Conservation (phyloP, 2,797 vertebrate species). For the Centroberyx gerrardi region DNA sequence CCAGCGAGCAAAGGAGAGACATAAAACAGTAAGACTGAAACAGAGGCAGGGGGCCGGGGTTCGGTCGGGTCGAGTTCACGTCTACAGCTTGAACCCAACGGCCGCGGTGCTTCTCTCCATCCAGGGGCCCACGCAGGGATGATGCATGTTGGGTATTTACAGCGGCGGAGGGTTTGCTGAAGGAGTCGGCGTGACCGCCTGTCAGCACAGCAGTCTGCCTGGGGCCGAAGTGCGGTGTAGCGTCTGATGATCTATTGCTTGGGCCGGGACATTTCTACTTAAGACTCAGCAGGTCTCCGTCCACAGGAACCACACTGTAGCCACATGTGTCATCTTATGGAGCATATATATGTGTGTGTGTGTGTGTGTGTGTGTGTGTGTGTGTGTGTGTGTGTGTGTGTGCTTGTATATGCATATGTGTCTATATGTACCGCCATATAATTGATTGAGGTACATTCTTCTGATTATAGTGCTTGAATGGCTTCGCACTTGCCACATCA, state of each 20-base stretch:
- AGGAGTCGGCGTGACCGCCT: constrained; percentile 56
- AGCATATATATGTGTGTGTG: not conserved
- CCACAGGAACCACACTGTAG: not conserved
- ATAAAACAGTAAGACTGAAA: constrained; percentile 33
- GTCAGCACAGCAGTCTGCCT: constrained; percentile 48
- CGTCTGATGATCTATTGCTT: constrained; percentile 46
- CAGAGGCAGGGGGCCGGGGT: not conserved
- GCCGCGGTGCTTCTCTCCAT: constrained; percentile 63
- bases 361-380: not conserved
- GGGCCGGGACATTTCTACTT: constrained; percentile 18
- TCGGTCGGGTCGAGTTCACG: constrained; percentile 24
- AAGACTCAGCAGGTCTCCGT: constrained; percentile 25
- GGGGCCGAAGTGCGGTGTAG: constrained; percentile 6
- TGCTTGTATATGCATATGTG: not conserved
- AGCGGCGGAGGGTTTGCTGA: constrained; percentile 54
- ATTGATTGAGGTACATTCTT: constrained; percentile 39
- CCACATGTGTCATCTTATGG: constrained; percentile 18
- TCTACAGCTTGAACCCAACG: constrained; percentile 40
- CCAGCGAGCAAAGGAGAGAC: constrained; percentile 13
- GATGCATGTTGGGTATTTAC: constrained; percentile 69
- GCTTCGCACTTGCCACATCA: constrained; percentile 38
- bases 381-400: not conserved
- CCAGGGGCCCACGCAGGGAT: constrained; percentile 44
- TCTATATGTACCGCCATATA: constrained; percentile 13
- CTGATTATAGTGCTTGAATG: constrained; percentile 2